Percentiles rank a stretch among this genome's conserved stretches.
Evolutionary conservation across 2,888 invertebrate species (phyloP).

Genomic region (Polylopha cassiicola): DNA sequence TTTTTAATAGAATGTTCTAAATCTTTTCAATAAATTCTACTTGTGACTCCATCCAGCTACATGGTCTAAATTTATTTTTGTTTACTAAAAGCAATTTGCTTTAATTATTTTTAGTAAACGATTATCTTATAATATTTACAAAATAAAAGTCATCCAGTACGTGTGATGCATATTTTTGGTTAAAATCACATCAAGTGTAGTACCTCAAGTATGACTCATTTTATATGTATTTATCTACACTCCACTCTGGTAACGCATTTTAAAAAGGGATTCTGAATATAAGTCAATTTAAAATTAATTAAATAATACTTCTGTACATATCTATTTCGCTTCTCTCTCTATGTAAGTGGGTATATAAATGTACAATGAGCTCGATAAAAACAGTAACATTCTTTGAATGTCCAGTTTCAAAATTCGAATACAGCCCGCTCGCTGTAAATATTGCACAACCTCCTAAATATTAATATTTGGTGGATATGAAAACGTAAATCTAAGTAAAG

Average conservation of each 20-base stretch:
- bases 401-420: slow-evolving; percentile 13
- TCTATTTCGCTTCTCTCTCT: slow-evolving; percentile 20
- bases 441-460: slow-evolving; percentile 23
- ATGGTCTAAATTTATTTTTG: slow-evolving; percentile 14
- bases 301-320: slow-evolving; percentile 33
- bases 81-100: slow-evolving; percentile 6
- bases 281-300: slow-evolving; percentile 13
- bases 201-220: slow-evolving; percentile 62
- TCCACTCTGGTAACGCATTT: slow-evolving; percentile 39
- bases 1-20: slow-evolving; percentile 64
- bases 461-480: slow-evolving; percentile 26
- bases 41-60: slow-evolving; percentile 18
- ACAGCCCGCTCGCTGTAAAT: slow-evolving; percentile 21
- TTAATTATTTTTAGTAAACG: slow-evolving; percentile 7
- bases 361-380: slow-evolving; percentile 10
- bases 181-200: slow-evolving; percentile 70
- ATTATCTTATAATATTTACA: slow-evolving; percentile 17
- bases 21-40: slow-evolving; percentile 31
- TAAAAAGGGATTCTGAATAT: slow-evolving; percentile 14
- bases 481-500: slow-evolving; percentile 14
- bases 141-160: slow-evolving; percentile 33
- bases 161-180: slow-evolving; percentile 66
- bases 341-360: slow-evolving; percentile 11
- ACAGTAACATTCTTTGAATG: slow-evolving; percentile 6
- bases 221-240: slow-evolving; percentile 44